These are phyloP conservation scores for Cuniculus paca DNA, from an alignment of 2,797 vertebrate genomes.

Conservation along the genomic window DNA sequence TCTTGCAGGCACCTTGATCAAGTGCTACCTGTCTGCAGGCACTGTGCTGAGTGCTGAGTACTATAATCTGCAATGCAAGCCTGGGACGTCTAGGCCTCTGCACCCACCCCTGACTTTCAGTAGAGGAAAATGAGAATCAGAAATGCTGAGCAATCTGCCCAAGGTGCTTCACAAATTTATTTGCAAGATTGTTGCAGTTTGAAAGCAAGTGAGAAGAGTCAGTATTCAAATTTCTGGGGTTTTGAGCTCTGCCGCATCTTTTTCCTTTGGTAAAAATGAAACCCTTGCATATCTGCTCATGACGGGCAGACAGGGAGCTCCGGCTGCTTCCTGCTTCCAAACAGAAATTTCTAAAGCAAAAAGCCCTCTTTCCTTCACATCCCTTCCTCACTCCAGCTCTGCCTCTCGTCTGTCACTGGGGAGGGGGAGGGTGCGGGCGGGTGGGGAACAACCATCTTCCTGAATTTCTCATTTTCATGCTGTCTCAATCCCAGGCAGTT, in stretches of 20 bases:
- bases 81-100: background rate
- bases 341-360: background rate
- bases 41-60: background rate
- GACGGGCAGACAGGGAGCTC: too few relatives aligned
- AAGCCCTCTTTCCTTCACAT: background rate
- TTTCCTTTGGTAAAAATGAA: background rate
- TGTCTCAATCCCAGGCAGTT: background rate
- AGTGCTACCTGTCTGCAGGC: background rate
- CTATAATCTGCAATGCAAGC: too few relatives aligned
- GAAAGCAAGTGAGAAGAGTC: background rate
- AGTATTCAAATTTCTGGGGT: background rate
- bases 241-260: background rate
- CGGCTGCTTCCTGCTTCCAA: rapidly evolving
- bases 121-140: background rate
- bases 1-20: background rate
- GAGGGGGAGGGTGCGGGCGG: rapidly evolving
- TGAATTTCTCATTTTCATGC: background rate
- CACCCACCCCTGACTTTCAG: background rate
- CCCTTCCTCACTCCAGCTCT: background rate
- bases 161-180: background rate
- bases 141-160: background rate
- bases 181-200: background rate
- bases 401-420: background rate
- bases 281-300: background rate
- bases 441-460: too few relatives aligned